These are phyloP conservation scores for Caranx melampygus DNA, from an alignment of 2,113 vertebrate genomes.

Conservation along the genomic window DNA sequence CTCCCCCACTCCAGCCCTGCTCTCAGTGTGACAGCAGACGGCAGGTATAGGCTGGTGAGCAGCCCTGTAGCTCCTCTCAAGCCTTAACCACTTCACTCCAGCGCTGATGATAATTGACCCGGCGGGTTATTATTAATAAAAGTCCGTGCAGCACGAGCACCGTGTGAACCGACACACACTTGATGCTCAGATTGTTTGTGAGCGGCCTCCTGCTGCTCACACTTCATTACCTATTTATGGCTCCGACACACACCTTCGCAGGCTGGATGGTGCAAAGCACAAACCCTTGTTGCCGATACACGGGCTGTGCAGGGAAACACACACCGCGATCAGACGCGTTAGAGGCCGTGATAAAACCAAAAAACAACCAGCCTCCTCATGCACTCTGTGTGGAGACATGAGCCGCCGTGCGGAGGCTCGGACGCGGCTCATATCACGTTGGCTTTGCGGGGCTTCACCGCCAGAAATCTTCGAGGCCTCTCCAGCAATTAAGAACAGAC, in stretches of 20 bases:
- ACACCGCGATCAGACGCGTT: conserved; percentile 32
- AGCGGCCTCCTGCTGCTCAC: conserved; percentile 61
- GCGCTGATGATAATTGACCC: conserved; percentile 39
- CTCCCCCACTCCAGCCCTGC: conserved; percentile 37
- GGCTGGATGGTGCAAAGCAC: conserved; percentile 69
- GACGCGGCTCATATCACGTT: conserved; percentile 31
- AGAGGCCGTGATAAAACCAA: too few relatives aligned
- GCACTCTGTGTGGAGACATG: conserved; percentile 20
- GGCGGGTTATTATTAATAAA: conserved; percentile 18
- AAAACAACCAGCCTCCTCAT: too few relatives aligned
- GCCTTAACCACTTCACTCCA: conserved; percentile 46
- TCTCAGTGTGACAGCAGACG: conserved; percentile 48
- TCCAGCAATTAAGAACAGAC: conserved; percentile 69
- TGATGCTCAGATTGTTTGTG: conserved; percentile 75
- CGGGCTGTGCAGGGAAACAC: conserved; percentile 22
- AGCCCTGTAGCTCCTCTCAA: conserved; percentile 35
- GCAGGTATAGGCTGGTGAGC: conserved; percentile 48
- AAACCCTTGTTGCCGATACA: conserved; percentile 37
- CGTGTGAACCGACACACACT: conserved; percentile 44
- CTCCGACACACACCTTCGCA: conserved; percentile 77
- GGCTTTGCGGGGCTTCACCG: conserved; percentile 55
- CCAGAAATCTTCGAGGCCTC: conserved; percentile 77
- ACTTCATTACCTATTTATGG: conserved; percentile 76
- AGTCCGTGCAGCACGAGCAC: conserved; percentile 35
- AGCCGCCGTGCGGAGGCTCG: conserved; percentile 24